phyloP scores from a whole-genome alignment of 2,888 invertebrate species.

The Cheilosia vernalis region DNA sequence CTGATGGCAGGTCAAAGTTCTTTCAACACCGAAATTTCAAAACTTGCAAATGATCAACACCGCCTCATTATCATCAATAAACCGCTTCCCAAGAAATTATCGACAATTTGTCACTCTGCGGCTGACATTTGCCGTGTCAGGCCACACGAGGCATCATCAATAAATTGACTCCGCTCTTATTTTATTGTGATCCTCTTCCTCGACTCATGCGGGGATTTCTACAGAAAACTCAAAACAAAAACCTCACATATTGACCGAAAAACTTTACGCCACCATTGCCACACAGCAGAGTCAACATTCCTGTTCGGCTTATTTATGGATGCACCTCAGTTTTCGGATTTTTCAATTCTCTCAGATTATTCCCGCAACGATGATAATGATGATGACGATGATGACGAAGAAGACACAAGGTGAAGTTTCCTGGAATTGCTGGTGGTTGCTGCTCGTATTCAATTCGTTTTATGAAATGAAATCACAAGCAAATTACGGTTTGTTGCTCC shows the following conservation, averaged over 20 bases:
- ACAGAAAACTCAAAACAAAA: constrained; percentile 29
- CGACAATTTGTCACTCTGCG: constrained; percentile 61
- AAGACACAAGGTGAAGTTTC: constrained; percentile 58
- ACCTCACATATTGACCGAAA: constrained; percentile 31
- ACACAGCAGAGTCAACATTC: constrained; percentile 21
- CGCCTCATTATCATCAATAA: constrained; percentile 68
- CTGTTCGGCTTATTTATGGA: constrained; percentile 66
- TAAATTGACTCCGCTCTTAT: constrained; percentile 24
- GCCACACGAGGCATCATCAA: constrained; percentile 34
- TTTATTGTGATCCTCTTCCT: constrained; percentile 19
- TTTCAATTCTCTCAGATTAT: constrained; percentile 9
- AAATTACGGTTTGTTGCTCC: constrained; percentile 64
- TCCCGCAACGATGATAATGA: not conserved
- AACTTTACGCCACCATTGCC: constrained; percentile 5
- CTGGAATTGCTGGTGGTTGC: constrained; percentile 47
- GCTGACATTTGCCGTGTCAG: constrained; percentile 55
- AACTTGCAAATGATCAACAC: constrained; percentile 53
- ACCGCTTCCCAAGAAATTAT: constrained; percentile 64
- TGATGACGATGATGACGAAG: constrained; percentile 2
- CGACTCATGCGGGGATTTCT: constrained; percentile 31
- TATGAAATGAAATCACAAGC: constrained; percentile 41
- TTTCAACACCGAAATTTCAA: constrained; percentile 25
- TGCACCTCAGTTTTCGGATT: constrained; percentile 46
- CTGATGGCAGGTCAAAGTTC: not conserved
- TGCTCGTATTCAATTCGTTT: constrained; percentile 32